These are phyloP conservation scores for Halictus rubicundus DNA, from an alignment of 1,140 invertebrate genomes.

Conservation along the genomic window DNA sequence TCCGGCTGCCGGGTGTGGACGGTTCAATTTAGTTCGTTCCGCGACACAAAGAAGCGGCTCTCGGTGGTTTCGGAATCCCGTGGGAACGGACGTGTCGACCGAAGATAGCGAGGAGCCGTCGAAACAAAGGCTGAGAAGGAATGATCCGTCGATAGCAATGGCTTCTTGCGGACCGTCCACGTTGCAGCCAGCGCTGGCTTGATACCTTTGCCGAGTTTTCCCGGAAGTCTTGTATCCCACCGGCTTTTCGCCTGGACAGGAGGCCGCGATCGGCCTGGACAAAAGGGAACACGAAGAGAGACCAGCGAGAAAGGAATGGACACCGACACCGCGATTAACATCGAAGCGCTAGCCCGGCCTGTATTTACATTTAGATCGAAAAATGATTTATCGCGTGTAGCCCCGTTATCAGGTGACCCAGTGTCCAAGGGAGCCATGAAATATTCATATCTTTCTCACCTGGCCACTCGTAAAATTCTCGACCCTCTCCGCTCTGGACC, in stretches of 20 bases:
- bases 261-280: background rate
- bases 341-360: background rate
- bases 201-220: no score
- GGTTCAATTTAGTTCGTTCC: constrained; percentile 18
- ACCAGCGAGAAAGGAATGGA: background rate
- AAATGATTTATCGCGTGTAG: constrained; percentile 44
- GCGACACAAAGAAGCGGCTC: constrained; percentile 18
- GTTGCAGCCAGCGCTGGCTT: background rate
- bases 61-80: background rate
- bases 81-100: background rate
- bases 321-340: constrained; percentile 14
- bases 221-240: no score
- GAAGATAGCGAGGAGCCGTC: constrained; percentile 3
- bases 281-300: background rate
- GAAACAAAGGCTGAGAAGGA: constrained; percentile 16
- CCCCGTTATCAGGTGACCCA: constrained; percentile 31
- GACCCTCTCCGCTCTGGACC: no score
- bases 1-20: background rate
- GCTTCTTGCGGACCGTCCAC: background rate
- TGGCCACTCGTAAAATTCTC: constrained; percentile 46
- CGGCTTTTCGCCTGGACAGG: no score
- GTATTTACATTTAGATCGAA: constrained; percentile 51
- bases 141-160: background rate
- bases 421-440: constrained; percentile 39
- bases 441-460: constrained; percentile 45